Percentiles rank a stretch among this genome's conserved stretches.
phyloP scores from a whole-genome alignment of 2,888 invertebrate species.

The Spialia ferax region DNA sequence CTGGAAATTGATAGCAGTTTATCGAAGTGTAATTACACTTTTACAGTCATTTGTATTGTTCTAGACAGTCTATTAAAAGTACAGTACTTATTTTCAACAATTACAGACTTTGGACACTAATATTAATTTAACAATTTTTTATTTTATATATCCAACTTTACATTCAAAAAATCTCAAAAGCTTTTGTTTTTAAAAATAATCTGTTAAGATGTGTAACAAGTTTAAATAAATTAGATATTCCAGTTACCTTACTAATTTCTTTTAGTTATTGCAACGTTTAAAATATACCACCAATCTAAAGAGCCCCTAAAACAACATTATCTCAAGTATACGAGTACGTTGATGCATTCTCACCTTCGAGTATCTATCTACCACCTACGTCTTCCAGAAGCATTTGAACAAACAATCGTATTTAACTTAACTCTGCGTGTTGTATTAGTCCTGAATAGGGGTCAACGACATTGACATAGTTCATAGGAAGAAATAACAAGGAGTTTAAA shows the following conservation, averaged over 20 bases:
- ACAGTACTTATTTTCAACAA: constrained; percentile 21
- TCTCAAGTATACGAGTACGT: not conserved
- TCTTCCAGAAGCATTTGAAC: constrained; percentile 65
- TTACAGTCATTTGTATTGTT: constrained; percentile 25
- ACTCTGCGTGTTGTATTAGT: constrained; percentile 70
- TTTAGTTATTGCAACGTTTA: not conserved
- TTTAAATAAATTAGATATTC: too few species aligned
- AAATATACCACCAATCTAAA: not conserved
- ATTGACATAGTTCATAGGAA: constrained; percentile 63
- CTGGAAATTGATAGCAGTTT: constrained; percentile 24
- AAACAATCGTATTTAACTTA: constrained; percentile 75
- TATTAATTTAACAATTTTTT: too few species aligned
- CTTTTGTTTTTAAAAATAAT: too few species aligned
- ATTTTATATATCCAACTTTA: too few species aligned
- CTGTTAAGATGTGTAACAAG: too few species aligned
- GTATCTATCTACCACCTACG: constrained; percentile 65
- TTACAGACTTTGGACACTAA: too few species aligned
- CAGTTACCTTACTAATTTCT: too few species aligned
- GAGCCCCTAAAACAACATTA: not conserved
- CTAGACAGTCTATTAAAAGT: constrained; percentile 3
- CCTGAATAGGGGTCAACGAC: constrained; percentile 65
- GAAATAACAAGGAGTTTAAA: not conserved
- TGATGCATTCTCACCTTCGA: constrained; percentile 56
- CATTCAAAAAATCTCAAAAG: too few species aligned
- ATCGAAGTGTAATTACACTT: constrained; percentile 20